These are phyloP conservation scores for Cinclus cinclus DNA, from an alignment of 2,113 vertebrate species.

Conservation along the genomic window DNA sequence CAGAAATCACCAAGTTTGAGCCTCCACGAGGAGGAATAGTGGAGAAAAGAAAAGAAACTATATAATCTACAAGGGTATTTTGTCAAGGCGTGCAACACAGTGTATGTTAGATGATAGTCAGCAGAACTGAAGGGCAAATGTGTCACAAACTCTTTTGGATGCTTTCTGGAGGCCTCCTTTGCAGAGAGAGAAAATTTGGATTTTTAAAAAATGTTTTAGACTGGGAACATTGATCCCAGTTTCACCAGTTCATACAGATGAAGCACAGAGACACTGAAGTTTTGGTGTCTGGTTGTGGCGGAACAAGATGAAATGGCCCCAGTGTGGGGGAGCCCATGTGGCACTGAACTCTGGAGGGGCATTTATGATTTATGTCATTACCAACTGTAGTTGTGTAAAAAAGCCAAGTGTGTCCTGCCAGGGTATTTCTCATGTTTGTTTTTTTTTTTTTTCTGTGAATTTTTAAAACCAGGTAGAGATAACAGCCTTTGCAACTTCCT, in stretches of 20 bases:
- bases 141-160: not conserved
- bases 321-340: not conserved
- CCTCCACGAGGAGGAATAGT: not conserved
- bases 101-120: not conserved
- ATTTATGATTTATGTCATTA: not conserved
- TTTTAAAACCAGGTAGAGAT: not conserved
- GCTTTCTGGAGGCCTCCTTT: not conserved
- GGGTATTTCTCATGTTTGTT: not conserved
- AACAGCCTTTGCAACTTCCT: not conserved
- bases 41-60: not conserved
- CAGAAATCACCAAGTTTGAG: not conserved
- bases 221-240: not conserved
- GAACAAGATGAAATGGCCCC: not conserved
- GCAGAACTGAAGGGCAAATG: not conserved
- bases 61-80: not conserved
- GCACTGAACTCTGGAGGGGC: not conserved
- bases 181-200: not conserved
- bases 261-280: not conserved
- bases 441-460: not conserved
- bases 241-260: not conserved
- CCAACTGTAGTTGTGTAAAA: not conserved
- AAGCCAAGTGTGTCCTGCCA: not conserved
- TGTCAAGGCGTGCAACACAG: fast-evolving
- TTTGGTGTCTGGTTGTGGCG: not conserved
- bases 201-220: not conserved